Percentiles rank a stretch among this genome's conserved stretches.
These are phyloP conservation scores for Yponomeuta cagnagella DNA, from an alignment of 2,888 invertebrate species.

Conservation along the genomic window DNA sequence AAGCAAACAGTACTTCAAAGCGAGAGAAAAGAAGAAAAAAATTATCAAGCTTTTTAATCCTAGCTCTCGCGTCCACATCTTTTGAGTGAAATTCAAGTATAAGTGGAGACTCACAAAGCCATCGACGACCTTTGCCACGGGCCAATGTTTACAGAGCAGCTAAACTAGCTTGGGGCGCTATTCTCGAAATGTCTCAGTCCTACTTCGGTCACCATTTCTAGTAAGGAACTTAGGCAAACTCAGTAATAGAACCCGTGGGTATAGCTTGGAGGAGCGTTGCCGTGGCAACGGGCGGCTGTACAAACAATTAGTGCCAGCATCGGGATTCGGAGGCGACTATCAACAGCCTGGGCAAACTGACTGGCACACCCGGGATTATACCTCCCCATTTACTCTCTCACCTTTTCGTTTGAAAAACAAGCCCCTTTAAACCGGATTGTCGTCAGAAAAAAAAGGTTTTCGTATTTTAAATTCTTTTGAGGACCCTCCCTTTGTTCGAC, in stretches of 20 bases:
- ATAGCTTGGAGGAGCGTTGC: neutral
- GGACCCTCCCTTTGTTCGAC: neutral
- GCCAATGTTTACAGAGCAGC: conserved; percentile 1
- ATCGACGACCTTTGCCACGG: conserved; percentile 1
- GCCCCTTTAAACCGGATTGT: neutral
- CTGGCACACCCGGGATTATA: neutral
- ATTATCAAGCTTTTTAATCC: conserved; percentile 1
- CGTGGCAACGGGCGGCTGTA: neutral
- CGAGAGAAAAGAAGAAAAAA: conserved; percentile 5
- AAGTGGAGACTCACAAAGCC: neutral
- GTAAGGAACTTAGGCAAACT: neutral
- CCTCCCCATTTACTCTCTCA: neutral
- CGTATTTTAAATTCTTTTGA: neutral
- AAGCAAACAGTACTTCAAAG: conserved; percentile 9
- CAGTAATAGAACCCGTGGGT: neutral
- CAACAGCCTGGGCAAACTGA: neutral
- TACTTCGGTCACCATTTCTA: neutral
- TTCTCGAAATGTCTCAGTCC: neutral
- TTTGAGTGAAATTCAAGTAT: neutral
- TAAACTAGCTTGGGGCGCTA: neutral
- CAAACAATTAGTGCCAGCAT: neutral
- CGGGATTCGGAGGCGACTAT: conserved; percentile 2
- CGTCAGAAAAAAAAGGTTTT: neutral
- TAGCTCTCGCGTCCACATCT: neutral
- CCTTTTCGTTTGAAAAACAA: conserved; percentile 1